These are phyloP conservation scores for Halotydeus destructor DNA, from an alignment of 1,140 invertebrate species.

Conservation along the genomic window DNA sequence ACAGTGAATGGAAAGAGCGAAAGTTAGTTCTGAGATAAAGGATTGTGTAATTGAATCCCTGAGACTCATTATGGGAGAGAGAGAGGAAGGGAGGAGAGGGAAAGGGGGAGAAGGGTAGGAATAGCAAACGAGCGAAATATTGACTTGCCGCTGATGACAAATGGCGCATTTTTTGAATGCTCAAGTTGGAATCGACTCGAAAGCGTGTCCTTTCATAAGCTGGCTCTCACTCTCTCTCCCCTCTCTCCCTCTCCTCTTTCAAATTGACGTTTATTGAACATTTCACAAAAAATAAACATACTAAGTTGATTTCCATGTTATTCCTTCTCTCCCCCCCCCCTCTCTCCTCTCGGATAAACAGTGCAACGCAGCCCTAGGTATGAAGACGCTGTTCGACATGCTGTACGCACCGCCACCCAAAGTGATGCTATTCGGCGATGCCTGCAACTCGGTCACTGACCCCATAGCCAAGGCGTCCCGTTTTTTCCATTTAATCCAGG, in stretches of 20 bases:
- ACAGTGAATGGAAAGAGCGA: too few species aligned
- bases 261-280: background rate
- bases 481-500: slow-evolving; percentile 86
- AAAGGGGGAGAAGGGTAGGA: too few species aligned
- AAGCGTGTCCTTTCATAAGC: background rate
- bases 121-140: too few species aligned
- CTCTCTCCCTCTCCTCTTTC: background rate
- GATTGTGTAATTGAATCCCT: too few species aligned
- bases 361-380: slow-evolving; percentile 94
- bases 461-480: slow-evolving; percentile 92
- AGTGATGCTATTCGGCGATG: slow-evolving; percentile 84
- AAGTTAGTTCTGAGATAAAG: too few species aligned
- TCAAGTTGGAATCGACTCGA: too few species aligned
- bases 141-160: background rate
- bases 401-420: slow-evolving; percentile 73
- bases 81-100: too few species aligned
- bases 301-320: background rate
- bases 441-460: slow-evolving; percentile 87
- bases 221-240: background rate
- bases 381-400: slow-evolving; percentile 95
- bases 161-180: too few species aligned
- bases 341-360: too few species aligned
- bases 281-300: background rate
- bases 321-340: slow-evolving; percentile 23
- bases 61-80: too few species aligned